Conservation (phyloP, 2,888 invertebrate species). For the Parnassius orleans region DNA sequence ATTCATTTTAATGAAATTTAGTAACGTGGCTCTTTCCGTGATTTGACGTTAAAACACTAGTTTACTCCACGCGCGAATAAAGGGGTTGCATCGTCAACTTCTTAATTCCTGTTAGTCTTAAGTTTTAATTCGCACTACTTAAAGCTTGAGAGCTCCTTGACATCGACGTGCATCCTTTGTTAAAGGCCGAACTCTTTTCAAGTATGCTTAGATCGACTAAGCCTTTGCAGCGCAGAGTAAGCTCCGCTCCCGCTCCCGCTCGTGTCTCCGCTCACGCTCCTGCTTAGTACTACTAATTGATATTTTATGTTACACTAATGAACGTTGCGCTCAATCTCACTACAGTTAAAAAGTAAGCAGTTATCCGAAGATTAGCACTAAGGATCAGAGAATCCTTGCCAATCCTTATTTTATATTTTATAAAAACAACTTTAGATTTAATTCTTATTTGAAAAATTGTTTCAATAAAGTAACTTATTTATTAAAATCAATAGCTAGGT, state of each 20-base stretch:
- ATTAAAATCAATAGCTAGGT: too few species aligned
- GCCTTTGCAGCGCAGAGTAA: slow-evolving; percentile 31
- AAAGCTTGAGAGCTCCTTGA: slow-evolving; percentile 58
- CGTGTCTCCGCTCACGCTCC: slow-evolving; percentile 18
- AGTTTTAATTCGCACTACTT: slow-evolving; percentile 83
- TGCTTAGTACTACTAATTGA: slow-evolving; percentile 49
- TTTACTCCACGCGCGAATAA: slow-evolving; percentile 4
- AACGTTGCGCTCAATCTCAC: slow-evolving; percentile 41
- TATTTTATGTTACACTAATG: slow-evolving; percentile 63
- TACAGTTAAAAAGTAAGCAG: slow-evolving; percentile 39
- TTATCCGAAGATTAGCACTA: slow-evolving; percentile 40
- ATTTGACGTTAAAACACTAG: slow-evolving; percentile 21
- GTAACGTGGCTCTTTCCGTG: background rate
- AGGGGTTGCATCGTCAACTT: slow-evolving; percentile 23
- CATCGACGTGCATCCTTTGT: slow-evolving; percentile 46
- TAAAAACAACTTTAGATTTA: too few species aligned
- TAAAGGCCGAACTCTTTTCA: slow-evolving; percentile 56
- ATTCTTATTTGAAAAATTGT: too few species aligned
- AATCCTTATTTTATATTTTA: too few species aligned
- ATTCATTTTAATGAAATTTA: too few species aligned
- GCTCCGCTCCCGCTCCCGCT: slow-evolving; percentile 25
- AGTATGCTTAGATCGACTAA: slow-evolving; percentile 56
- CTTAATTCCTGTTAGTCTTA: slow-evolving; percentile 82
- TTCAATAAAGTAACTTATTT: too few species aligned
- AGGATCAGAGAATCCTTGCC: too few species aligned